Evolutionary conservation across 2,113 vertebrate genomes (phyloP), one percentile per base, ranked within the genome.

Genomic region (Carlito syrichta): DNA sequence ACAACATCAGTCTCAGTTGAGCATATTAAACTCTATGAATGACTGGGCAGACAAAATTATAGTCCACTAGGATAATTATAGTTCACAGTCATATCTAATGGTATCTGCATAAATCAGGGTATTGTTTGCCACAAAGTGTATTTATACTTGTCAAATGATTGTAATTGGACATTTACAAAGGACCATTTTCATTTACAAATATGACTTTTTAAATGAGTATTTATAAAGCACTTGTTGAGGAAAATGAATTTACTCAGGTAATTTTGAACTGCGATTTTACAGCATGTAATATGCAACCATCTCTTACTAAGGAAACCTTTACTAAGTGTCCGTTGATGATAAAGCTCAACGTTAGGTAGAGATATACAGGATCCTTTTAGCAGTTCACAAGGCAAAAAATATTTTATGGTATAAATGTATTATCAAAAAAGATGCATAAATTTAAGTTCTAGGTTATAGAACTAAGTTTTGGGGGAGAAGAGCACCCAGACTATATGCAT

Each of bases 111-210:
- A 98, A 97, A 98, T 98, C 97, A 97, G 83, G 30, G 91, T 93
- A 98, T 98, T 98, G 97, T 98, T 98, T 95, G 97, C 86, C 95
- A 95, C 89, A 95, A 95, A 98, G 95, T 96, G 38, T 97, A 97
- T 98, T 98, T 97, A 97, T 97, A 95, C 97, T 98, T 97, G 97
- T 97, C 97, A 96, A 97, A 98, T 97, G 96, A 97, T 98, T 97
- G 91, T 97, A 98, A 98, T 98, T 98, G 98, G 95, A 95, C 96
- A 95, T 98, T 97, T 97, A 95, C 89, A 92, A 97, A 97, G 93
- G 93, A 92, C 92, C 87, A 50, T 97, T 98, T 96, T 93, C 94
- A 97, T 98, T 98, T 96, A 98, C 96, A 98, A 97, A 97, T 95
- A 97, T 95, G 97, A 95, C 96, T 98, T 96, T 96, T 95, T 62